phyloP scores from a whole-genome alignment of 1,140 invertebrate genomes.

The Caenorhabditis tropicalis region DNA sequence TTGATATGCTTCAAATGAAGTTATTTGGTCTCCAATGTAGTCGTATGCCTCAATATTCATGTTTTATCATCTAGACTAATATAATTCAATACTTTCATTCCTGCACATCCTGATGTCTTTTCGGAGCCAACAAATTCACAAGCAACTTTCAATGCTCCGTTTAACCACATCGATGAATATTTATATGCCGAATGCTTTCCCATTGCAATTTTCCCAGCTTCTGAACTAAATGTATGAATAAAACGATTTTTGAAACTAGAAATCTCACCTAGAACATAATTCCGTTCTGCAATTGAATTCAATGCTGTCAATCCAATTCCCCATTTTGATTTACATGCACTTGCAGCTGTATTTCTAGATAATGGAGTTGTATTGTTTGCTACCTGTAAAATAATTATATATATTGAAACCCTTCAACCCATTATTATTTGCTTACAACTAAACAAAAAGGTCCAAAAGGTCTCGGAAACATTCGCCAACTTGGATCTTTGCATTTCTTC shows the following conservation, averaged over 20 bases:
- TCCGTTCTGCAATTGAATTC: background rate
- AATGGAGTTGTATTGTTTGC: too few species aligned
- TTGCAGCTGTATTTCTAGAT: background rate
- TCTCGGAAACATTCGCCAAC: too few species aligned
- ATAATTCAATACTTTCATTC: background rate
- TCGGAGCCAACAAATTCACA: background rate
- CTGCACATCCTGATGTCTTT: background rate
- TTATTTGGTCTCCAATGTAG: background rate
- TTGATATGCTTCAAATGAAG: background rate
- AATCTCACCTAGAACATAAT: background rate
- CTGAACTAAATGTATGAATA: background rate
- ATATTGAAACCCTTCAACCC: too few species aligned
- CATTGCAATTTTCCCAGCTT: background rate
- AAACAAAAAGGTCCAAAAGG: too few species aligned
- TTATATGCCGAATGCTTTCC: background rate
- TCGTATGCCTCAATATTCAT: background rate
- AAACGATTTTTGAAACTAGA: background rate
- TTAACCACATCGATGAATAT: background rate
- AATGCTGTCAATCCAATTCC: background rate
- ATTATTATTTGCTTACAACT: too few species aligned
- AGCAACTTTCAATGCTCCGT: background rate
- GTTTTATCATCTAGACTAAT: background rate
- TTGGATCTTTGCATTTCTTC: too few species aligned
- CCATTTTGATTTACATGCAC: background rate
- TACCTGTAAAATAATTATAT: too few species aligned